Conservation (phyloP, 2,888 invertebrate genomes). For the Balanococcus diminutus region DNA sequence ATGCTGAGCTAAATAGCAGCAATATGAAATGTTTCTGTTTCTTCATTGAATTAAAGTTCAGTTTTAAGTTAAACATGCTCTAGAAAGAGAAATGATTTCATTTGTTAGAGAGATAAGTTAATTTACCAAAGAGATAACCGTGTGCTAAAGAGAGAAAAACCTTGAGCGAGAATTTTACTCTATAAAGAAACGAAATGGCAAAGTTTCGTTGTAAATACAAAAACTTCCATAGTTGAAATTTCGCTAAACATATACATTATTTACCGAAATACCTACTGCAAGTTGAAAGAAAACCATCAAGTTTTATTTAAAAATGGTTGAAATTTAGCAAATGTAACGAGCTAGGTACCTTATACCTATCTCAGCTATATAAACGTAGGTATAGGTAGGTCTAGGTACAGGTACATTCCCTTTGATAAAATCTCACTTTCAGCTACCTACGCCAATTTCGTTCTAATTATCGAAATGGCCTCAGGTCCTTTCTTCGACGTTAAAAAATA, state of each 20-base stretch:
- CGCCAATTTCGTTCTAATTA: not conserved
- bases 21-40: slow-evolving; percentile 11
- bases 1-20: not conserved
- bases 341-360: not conserved
- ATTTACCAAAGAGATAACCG: slow-evolving; percentile 30
- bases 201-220: slow-evolving; percentile 29
- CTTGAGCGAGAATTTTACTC: slow-evolving; percentile 22
- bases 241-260: slow-evolving; percentile 15
- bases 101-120: slow-evolving; percentile 38
- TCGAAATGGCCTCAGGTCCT: not conserved
- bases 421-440: too few species aligned
- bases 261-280: not conserved
- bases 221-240: not conserved
- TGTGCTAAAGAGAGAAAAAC: not conserved
- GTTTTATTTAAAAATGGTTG: not conserved
- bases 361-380: too few species aligned
- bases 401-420: too few species aligned
- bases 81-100: slow-evolving; percentile 29
- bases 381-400: too few species aligned
- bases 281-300: slow-evolving; percentile 15
- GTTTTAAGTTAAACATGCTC: slow-evolving; percentile 18
- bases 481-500: not conserved
- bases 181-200: slow-evolving; percentile 34
- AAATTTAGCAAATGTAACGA: not conserved
- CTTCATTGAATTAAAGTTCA: slow-evolving; percentile 26